Evolutionary conservation across 2,888 invertebrate genomes (phyloP).

Genomic region (Agrotis exclamationis): DNA sequence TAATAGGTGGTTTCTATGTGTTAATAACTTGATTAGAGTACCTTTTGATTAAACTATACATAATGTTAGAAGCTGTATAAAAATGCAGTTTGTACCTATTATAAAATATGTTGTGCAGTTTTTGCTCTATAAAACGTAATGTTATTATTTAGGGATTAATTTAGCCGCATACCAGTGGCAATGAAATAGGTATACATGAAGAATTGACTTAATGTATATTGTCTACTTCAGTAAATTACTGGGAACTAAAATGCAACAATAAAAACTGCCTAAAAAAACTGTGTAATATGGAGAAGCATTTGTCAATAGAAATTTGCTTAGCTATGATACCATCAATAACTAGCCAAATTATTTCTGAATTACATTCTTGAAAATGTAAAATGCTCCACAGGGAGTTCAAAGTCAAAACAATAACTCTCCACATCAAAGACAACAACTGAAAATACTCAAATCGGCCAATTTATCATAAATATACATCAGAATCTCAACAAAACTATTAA

Average conservation of each 20-base stretch:
- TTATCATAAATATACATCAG: conserved; percentile 48
- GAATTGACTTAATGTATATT: not conserved
- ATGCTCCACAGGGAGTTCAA: not conserved
- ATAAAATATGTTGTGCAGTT: too few relatives aligned
- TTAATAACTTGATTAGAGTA: conserved; percentile 19
- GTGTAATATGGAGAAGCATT: too few relatives aligned
- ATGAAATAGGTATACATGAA: not conserved
- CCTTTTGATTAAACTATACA: not conserved
- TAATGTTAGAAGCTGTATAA: not conserved
- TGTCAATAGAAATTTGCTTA: not conserved
- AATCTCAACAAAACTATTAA: conserved; percentile 59
- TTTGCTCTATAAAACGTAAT: too few relatives aligned
- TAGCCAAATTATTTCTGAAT: not conserved
- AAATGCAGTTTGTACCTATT: not conserved
- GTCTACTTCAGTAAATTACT: not conserved
- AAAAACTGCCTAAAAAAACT: not conserved
- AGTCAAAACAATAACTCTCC: not conserved
- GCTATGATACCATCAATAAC: too few relatives aligned
- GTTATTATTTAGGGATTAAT: too few relatives aligned
- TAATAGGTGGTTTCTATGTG: conserved; percentile 11
- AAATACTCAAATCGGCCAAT: conserved; percentile 33
- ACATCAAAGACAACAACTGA: conserved; percentile 1
- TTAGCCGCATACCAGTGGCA: too few relatives aligned
- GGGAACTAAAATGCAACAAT: not conserved
- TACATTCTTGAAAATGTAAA: not conserved